Conservation (phyloP, 2,888 invertebrate genomes). For the Habroteleia sp. region DNA sequence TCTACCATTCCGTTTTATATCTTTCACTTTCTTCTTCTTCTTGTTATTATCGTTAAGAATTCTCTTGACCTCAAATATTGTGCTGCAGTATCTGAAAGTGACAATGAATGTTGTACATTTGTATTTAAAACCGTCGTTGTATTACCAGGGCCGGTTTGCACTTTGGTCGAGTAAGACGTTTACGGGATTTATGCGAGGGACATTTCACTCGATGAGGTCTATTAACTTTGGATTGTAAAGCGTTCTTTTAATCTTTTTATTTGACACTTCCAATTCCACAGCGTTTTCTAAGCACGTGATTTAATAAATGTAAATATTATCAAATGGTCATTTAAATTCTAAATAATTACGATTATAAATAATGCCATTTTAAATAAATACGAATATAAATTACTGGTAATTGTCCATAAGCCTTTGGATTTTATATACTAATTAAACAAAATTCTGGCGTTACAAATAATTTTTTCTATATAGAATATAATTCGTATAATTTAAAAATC, state of each 20-base stretch:
- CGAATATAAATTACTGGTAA: too few relatives aligned
- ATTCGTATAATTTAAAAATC: too few relatives aligned
- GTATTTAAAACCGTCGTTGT: conserved; percentile 47
- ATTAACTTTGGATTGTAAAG: conserved; percentile 7
- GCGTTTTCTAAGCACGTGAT: too few relatives aligned
- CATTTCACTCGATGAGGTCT: conserved; percentile 3
- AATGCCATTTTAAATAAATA: too few relatives aligned
- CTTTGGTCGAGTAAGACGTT: conserved; percentile 25
- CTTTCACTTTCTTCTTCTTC: conserved; percentile 1
- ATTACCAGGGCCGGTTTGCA: conserved; percentile 39
- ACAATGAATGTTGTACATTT: conserved; percentile 49
- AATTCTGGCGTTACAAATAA: too few relatives aligned
- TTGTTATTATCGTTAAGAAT: conserved; percentile 29
- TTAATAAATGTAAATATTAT: too few relatives aligned
- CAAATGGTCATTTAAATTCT: too few relatives aligned
- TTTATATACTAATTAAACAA: too few relatives aligned
- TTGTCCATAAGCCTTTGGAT: too few relatives aligned
- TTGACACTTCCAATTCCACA: too few relatives aligned
- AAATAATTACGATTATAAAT: too few relatives aligned
- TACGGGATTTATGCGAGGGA: conserved; percentile 19
- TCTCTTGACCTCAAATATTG: conserved; percentile 50
- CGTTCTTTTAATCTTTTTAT: neutral
- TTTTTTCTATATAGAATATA: too few relatives aligned
- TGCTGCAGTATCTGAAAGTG: conserved; percentile 42
- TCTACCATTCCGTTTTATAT: neutral